phyloP scores from a whole-genome alignment of 2,888 invertebrate species.

The Heliconius ismenius region DNA sequence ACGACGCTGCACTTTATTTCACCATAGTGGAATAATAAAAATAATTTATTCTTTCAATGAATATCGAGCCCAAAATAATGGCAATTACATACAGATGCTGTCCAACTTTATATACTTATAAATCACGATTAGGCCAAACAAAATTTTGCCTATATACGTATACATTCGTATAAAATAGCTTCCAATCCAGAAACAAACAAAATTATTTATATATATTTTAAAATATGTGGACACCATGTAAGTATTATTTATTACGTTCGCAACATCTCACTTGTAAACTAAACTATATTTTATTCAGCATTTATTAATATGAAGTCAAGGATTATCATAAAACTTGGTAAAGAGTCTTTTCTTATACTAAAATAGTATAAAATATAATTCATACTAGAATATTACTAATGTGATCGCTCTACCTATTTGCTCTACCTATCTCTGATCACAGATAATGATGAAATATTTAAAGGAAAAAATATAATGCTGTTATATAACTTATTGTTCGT shows the following conservation, averaged over 20 bases:
- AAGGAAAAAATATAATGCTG: neutral
- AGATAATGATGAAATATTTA: neutral
- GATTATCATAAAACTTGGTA: constrained; percentile 38
- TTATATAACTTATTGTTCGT: too few species aligned
- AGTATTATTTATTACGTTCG: constrained; percentile 33
- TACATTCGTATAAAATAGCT: too few species aligned
- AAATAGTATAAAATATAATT: constrained; percentile 13
- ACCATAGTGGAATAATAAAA: too few species aligned
- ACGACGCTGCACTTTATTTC: too few species aligned
- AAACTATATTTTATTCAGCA: constrained; percentile 38
- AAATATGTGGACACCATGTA: constrained; percentile 23
- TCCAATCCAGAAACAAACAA: too few species aligned
- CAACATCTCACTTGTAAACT: constrained; percentile 41
- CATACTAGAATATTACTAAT: neutral
- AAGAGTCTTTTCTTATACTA: neutral
- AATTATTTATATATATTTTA: neutral
- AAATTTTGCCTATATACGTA: too few species aligned
- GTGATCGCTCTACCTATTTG: neutral
- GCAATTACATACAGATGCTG: too few species aligned
- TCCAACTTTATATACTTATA: too few species aligned
- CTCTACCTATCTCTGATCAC: neutral
- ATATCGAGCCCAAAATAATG: too few species aligned
- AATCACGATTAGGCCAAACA: too few species aligned
- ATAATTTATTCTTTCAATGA: too few species aligned
- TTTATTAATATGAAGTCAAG: constrained; percentile 36